These are phyloP conservation scores for Carposina sasakii DNA, from an alignment of 1,140 invertebrate species.

Conservation along the genomic window DNA sequence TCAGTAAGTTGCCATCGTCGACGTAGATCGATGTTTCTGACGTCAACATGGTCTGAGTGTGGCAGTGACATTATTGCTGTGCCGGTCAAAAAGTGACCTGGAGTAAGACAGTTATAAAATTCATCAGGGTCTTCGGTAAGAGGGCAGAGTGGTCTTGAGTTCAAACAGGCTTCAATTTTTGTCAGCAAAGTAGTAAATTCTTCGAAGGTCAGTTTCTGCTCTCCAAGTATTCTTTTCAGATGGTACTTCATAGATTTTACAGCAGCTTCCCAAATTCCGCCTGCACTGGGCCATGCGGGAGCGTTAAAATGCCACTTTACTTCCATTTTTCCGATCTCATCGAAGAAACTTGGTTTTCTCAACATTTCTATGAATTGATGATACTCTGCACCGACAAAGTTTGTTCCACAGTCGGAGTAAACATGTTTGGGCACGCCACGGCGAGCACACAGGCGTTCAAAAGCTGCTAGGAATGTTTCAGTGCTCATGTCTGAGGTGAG, in stretches of 20 bases:
- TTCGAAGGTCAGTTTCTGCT: slow-evolving; percentile 34
- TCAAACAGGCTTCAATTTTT: slow-evolving; percentile 45
- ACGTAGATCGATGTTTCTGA: no score
- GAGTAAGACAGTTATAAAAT: background rate
- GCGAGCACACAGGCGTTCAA: no score
- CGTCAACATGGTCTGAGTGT: slow-evolving; percentile 10
- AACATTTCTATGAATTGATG: no score
- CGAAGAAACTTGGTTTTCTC: slow-evolving; percentile 9
- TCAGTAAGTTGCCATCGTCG: no score
- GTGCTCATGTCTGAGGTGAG: slow-evolving; percentile 8
- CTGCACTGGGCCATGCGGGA: slow-evolving; percentile 35
- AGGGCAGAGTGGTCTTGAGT: slow-evolving; percentile 31
- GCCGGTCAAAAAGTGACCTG: slow-evolving; percentile 16
- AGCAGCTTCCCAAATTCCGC: slow-evolving; percentile 32
- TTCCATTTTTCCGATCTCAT: slow-evolving; percentile 7
- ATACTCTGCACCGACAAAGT: no score
- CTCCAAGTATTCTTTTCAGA: slow-evolving; percentile 28
- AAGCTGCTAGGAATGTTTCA: slow-evolving; percentile 47
- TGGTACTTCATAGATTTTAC: slow-evolving; percentile 35
- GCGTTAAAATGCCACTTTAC: slow-evolving; percentile 42
- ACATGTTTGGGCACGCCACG: no score
- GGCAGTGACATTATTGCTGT: no score
- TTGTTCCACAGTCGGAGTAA: no score
- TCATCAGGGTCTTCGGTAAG: slow-evolving; percentile 14
- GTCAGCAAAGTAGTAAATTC: slow-evolving; percentile 32